Evolutionary conservation across 2,888 invertebrate species (phyloP), one percentile per base, ranked within the genome.

Genomic region (Julus scanicus): DNA sequence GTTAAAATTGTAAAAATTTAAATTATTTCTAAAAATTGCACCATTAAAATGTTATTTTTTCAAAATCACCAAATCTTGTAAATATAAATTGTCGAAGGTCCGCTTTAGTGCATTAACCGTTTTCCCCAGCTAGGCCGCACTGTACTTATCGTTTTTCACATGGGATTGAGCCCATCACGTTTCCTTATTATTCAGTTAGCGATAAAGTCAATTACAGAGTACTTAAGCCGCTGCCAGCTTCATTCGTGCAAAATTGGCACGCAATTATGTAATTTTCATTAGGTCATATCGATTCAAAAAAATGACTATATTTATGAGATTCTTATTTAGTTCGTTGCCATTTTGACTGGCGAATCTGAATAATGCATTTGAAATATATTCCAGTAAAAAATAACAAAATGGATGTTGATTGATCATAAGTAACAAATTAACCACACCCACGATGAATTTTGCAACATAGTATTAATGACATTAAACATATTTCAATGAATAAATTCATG

Each of bases 191-290:
- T 80, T 80, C 80, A 37, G 37, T 80, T 80, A 80, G 80, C 80
- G 80, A 80, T 80, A 80, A 80, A 80, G 80, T 13, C 80, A 37
- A 80, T 80, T 80, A 80, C 80, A 80, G 80, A 15, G 80, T 80
- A 80, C 80, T 80, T 37, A 29, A 13, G 80, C 80, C 80, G 80
- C 80, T 80, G 80, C 37, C 80, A 80, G 80, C 80, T 80, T 37
- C 37, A 80, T 80, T 80, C 80, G 80, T 80, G 80, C 80, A 80
- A 80, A 37, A 80, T 80, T 80, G 80, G 80, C 80, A 80, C 80
- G 80, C 80, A 80, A 80, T 80, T 80, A 80, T 80, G 80, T 37
- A 80, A 80, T 80, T 80, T 37, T 29, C 80, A 80, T 80, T 71
- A 29, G 15, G 37, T 37, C 37, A 37, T 80, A 80, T 80, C 11